These are phyloP conservation scores for Spilogale gracilis DNA, from an alignment of 2,113 vertebrate genomes.

Conservation along the genomic window DNA sequence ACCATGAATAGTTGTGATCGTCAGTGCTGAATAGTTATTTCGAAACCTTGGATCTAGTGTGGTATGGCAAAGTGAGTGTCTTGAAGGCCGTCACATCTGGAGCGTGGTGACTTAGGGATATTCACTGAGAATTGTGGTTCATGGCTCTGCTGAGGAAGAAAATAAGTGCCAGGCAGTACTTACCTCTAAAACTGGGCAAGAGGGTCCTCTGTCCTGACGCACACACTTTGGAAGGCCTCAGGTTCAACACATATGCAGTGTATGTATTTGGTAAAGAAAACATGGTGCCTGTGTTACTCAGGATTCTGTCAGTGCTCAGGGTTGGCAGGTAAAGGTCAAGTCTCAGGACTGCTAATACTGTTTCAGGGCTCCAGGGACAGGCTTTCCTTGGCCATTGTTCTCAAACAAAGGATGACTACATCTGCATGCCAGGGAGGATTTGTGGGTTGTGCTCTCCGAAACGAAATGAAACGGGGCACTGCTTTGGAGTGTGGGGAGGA, in stretches of 20 bases:
- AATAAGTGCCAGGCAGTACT: not conserved
- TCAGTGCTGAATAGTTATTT: not conserved
- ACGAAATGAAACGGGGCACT: not conserved
- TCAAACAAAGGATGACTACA: conserved; percentile 26
- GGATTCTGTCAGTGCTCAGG: not conserved
- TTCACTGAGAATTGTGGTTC: not conserved
- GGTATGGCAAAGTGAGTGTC: not conserved
- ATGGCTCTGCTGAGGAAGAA: not conserved
- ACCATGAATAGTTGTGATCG: not conserved
- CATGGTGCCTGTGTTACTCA: not conserved
- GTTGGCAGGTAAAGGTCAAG: not conserved
- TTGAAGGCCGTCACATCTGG: not conserved
- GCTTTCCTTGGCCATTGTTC: conserved; percentile 8
- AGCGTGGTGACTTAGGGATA: not conserved
- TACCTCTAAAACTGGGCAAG: not conserved
- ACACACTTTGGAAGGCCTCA: not conserved
- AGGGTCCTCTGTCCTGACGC: not conserved
- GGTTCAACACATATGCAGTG: not conserved
- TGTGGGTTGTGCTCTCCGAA: conserved; percentile 22
- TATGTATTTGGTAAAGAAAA: not conserved
- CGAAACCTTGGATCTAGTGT: not conserved
- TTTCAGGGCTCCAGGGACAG: not conserved
- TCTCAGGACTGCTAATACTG: not conserved
- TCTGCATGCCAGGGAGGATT: not conserved
- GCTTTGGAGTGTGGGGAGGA: conserved; percentile 11